Percentiles rank a stretch among this genome's conserved stretches.
These are phyloP conservation scores for Psilopsiagon aymara DNA, from an alignment of 2,113 vertebrate species.

Conservation along the genomic window DNA sequence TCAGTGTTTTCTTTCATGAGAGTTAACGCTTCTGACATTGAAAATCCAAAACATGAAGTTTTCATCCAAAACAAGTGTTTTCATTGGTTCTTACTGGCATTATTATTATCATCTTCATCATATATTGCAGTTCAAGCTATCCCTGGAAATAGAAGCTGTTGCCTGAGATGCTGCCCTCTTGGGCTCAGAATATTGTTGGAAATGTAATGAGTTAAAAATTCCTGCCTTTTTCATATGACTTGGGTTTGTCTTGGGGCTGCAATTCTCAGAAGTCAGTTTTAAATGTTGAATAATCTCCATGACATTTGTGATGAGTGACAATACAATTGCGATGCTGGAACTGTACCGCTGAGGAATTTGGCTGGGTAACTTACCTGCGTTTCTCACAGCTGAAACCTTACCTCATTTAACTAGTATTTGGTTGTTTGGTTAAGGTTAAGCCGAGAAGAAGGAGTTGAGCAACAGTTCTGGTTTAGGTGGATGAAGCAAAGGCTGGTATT, in stretches of 20 bases:
- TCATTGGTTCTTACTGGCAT: neutral
- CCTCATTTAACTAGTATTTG: neutral
- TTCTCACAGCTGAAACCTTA: conserved; percentile 10
- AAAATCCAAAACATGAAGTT: neutral
- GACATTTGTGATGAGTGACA: conserved; percentile 30
- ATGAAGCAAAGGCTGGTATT: neutral
- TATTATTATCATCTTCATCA: too few species aligned
- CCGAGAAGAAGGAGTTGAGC: neutral
- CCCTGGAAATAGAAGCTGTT: neutral
- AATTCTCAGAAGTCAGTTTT: neutral
- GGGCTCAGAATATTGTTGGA: neutral
- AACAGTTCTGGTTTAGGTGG: neutral
- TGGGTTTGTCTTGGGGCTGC: neutral
- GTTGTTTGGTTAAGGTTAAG: neutral
- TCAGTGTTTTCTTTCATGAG: neutral
- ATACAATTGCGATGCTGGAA: neutral
- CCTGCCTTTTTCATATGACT: neutral
- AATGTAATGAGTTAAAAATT: neutral
- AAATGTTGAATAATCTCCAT: conserved; percentile 9
- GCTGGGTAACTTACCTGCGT: neutral
- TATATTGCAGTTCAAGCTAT: neutral
- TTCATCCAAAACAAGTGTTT: too few species aligned
- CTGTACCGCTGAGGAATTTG: conserved; percentile 17
- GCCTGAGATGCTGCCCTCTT: neutral
- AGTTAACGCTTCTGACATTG: neutral